These are phyloP conservation scores for Malurus elegans DNA, from an alignment of 2,113 vertebrate species.

Conservation along the genomic window DNA sequence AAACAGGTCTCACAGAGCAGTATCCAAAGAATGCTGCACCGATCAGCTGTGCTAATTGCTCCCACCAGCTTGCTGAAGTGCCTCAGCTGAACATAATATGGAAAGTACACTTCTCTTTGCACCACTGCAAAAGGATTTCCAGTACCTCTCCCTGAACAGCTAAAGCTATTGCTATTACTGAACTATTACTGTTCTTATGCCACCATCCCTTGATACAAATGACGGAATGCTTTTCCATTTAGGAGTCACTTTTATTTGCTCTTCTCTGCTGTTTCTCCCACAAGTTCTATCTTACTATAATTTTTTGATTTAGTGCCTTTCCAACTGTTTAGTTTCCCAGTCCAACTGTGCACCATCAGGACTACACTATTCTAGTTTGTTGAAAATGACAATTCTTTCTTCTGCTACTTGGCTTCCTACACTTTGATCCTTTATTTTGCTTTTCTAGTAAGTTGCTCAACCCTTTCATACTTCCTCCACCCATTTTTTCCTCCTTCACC, in stretches of 20 bases:
- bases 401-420: not conserved
- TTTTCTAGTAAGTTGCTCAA: not conserved
- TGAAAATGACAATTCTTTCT: conserved; percentile 32
- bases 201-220: not conserved
- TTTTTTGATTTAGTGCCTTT: conserved; percentile 27
- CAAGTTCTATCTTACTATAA: not conserved
- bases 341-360: not conserved
- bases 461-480: not conserved
- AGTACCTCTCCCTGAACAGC: not conserved
- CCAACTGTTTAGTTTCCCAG: not conserved
- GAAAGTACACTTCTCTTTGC: not conserved
- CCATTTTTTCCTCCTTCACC: not conserved
- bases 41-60: not conserved
- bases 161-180: not conserved
- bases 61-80: not conserved
- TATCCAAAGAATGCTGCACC: not conserved
- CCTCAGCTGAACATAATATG: not conserved
- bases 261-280: not conserved
- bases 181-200: not conserved
- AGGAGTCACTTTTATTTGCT: not conserved
- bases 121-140: not conserved
- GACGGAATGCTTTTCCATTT: not conserved
- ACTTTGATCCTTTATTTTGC: conserved; percentile 7
- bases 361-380: conserved; percentile 16
- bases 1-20: not conserved